Evolutionary conservation across 2,113 vertebrate genomes (phyloP).

Genomic region (Lasiurus borealis): DNA sequence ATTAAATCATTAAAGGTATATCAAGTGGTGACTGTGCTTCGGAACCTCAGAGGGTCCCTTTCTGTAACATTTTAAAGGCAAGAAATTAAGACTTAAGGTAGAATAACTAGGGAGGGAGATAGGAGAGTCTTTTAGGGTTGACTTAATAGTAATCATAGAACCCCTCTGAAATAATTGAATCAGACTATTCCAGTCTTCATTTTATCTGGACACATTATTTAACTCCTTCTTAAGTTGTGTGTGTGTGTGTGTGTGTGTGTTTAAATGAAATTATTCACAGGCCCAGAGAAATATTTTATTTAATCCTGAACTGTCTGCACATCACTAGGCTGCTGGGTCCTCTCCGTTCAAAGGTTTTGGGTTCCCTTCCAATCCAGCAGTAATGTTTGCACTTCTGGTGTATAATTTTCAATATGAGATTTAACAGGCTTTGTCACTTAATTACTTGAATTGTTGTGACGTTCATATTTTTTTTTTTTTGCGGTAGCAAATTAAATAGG

Average conservation of each 20-base stretch:
- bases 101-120: neutral
- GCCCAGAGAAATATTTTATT: neutral
- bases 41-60: neutral
- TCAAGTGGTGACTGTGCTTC: neutral
- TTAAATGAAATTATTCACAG: neutral
- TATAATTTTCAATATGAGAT: neutral
- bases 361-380: neutral
- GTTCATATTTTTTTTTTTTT: neutral
- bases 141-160: neutral
- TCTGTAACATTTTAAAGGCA: constrained; percentile 31
- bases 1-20: neutral
- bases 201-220: neutral
- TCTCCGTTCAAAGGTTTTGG: neutral
- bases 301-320: neutral
- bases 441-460: neutral
- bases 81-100: neutral
- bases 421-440: neutral
- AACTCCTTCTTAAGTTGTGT: neutral
- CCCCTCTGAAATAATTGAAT: neutral
- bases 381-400: neutral
- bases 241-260: too few relatives aligned
- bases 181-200: neutral
- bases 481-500: neutral
- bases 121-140: neutral
- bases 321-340: neutral